Conservation (phyloP, 2,113 vertebrate genomes). For the crab-eating macaque (Macaca fascicularis) region DNA sequence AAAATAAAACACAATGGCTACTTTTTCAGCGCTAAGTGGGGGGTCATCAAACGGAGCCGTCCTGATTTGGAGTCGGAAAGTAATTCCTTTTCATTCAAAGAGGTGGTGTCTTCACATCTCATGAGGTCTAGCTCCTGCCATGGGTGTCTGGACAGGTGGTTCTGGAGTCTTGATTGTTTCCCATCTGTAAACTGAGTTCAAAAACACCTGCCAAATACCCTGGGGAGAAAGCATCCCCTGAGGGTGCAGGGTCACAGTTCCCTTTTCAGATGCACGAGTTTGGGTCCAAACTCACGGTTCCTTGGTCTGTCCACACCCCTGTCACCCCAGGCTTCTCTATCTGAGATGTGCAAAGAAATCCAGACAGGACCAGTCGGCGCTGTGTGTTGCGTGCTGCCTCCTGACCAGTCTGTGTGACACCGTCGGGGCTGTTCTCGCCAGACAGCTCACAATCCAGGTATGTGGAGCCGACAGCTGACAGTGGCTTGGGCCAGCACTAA, state of each 20-base stretch:
- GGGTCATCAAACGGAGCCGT: not conserved
- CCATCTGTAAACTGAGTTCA: not conserved
- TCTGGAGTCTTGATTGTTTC: not conserved
- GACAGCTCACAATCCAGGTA: constrained; percentile 87
- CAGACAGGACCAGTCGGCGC: not conserved
- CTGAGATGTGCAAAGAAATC: constrained; percentile 76
- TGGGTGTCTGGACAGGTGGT: not conserved
- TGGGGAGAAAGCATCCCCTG: not conserved
- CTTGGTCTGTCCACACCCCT: not conserved
- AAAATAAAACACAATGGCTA: not conserved
- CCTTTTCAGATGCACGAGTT: not conserved
- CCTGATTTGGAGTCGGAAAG: not conserved
- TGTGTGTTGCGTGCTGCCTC: constrained; percentile 82
- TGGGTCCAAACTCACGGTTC: not conserved
- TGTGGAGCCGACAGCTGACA: not conserved
- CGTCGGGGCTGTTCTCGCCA: constrained; percentile 83
- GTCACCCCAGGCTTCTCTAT: constrained; percentile 76
- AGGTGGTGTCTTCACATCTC: not conserved
- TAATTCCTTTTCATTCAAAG: not conserved
- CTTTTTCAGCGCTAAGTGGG: not conserved
- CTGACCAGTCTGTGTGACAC: constrained; percentile 85
- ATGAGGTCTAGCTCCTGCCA: not conserved
- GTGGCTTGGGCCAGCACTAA: not conserved
- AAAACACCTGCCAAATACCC: not conserved
- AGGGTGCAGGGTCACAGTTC: not conserved